Evolutionary conservation across 2,888 invertebrate genomes (phyloP).

Genomic region (Tiliacea aurago): DNA sequence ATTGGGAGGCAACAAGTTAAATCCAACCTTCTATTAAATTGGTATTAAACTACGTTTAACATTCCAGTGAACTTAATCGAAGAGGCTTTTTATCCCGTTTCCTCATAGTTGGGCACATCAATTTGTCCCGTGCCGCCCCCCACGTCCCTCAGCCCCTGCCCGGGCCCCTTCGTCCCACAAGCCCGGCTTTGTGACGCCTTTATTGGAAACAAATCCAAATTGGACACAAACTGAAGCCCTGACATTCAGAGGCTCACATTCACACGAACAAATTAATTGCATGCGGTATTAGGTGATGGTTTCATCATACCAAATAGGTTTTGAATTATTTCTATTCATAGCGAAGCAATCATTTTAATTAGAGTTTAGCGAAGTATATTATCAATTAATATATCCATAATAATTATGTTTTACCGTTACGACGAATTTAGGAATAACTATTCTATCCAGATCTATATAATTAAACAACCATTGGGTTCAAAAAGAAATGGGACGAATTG

Average conservation of each 20-base stretch:
- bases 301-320: background rate
- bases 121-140: background rate
- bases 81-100: conserved; percentile 20
- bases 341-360: background rate
- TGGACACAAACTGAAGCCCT: background rate
- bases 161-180: background rate
- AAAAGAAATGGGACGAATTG: too few species aligned
- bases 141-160: background rate
- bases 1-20: background rate
- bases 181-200: conserved; percentile 15
- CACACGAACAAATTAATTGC: background rate
- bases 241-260: background rate
- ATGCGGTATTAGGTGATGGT: background rate
- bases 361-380: too few species aligned
- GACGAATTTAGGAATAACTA: background rate
- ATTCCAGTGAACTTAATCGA: conserved; percentile 6
- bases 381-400: background rate
- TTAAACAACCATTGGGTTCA: too few species aligned
- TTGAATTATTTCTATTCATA: background rate
- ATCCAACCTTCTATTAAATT: background rate
- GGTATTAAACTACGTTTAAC: background rate
- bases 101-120: conserved; percentile 32
- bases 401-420: background rate
- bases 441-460: too few species aligned
- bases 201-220: conserved; percentile 33